Evolutionary conservation across 1,140 invertebrate species (phyloP).

Genomic region (Zaprionus ornatus): DNA sequence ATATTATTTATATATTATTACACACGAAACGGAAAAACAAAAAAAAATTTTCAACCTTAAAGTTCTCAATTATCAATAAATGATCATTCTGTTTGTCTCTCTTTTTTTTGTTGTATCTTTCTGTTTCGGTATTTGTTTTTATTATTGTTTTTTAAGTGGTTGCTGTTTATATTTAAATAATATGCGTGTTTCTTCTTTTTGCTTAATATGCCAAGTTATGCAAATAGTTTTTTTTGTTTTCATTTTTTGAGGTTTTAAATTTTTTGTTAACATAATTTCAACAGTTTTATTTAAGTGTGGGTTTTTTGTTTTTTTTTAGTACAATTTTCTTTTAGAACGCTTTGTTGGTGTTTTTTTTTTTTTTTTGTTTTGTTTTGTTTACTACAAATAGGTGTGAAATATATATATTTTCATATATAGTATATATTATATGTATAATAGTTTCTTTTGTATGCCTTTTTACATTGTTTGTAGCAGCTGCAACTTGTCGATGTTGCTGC

Average conservation of each 20-base stretch:
- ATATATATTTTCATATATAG: slow-evolving; percentile 31
- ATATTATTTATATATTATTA: slow-evolving; percentile 66
- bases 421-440: slow-evolving; percentile 63
- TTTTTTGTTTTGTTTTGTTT: slow-evolving; percentile 53
- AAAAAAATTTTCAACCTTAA: slow-evolving; percentile 38
- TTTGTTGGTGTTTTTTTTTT: slow-evolving; percentile 54
- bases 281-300: slow-evolving; percentile 39
- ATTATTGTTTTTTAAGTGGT: slow-evolving; percentile 15
- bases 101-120: neutral
- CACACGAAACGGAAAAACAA: slow-evolving; percentile 54
- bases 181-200: slow-evolving; percentile 30
- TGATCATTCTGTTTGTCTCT: slow-evolving; percentile 29
- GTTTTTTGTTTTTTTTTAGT: slow-evolving; percentile 42
- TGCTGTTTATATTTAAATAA: slow-evolving; percentile 53
- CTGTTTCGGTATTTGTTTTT: neutral
- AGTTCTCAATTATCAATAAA: slow-evolving; percentile 41
- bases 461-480: slow-evolving; percentile 56
- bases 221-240: slow-evolving; percentile 27
- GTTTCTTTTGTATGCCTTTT: slow-evolving; percentile 71
- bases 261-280: slow-evolving; percentile 68
- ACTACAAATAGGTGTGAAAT: slow-evolving; percentile 53
- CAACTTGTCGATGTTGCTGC: slow-evolving; percentile 19
- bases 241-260: slow-evolving; percentile 29
- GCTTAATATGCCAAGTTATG: slow-evolving; percentile 40
- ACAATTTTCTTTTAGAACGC: slow-evolving; percentile 63